These are phyloP conservation scores for Eulacestoma nigropectus DNA, from an alignment of 2,113 vertebrate species.

Conservation along the genomic window DNA sequence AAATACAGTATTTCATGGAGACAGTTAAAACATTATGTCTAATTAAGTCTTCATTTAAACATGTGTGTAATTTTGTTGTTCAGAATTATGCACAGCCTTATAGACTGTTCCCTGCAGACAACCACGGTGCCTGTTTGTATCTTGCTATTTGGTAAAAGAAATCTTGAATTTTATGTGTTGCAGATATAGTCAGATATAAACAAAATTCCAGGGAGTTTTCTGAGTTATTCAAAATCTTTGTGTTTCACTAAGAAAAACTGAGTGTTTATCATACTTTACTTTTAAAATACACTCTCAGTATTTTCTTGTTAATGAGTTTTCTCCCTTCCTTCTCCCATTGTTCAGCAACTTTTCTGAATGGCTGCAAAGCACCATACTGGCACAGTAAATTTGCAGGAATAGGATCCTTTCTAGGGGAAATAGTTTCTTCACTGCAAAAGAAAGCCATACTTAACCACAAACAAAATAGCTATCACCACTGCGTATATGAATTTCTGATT, in stretches of 20 bases:
- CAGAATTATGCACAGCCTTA: neutral
- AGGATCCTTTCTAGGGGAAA: neutral
- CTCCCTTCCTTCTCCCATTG: neutral
- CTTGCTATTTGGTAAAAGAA: neutral
- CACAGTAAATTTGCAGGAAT: neutral
- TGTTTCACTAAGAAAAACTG: neutral
- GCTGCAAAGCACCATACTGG: neutral
- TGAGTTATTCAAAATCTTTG: neutral
- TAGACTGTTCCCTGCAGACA: neutral
- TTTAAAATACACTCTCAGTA: neutral
- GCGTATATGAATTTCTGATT: neutral
- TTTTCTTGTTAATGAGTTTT: neutral
- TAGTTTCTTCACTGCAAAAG: neutral
- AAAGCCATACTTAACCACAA: neutral
- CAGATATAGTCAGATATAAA: neutral
- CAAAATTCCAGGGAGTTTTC: neutral
- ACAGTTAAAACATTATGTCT: slow-evolving; percentile 57
- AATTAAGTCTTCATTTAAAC: slow-evolving; percentile 65
- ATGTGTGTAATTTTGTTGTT: slow-evolving; percentile 47
- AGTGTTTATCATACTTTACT: neutral
- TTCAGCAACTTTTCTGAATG: neutral
- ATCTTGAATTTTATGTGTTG: neutral
- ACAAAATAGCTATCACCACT: neutral
- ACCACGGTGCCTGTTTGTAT: neutral
- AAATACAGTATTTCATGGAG: slow-evolving; percentile 38